phyloP scores from a whole-genome alignment of 2,113 vertebrate genomes.

The Leiothrix lutea region DNA sequence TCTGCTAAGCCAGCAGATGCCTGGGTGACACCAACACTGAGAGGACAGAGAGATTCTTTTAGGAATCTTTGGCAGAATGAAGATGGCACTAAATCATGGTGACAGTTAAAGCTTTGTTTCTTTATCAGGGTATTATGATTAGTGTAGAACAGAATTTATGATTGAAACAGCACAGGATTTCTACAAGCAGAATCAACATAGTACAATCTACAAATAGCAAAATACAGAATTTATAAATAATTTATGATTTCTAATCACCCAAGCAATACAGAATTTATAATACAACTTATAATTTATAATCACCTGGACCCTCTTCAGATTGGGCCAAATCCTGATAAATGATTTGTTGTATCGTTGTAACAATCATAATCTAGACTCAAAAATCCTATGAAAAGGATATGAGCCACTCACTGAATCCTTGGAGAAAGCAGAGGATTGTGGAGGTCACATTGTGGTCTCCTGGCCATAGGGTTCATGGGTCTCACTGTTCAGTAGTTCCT shows the following conservation, averaged over 20 bases:
- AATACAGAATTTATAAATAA: not conserved
- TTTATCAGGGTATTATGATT: not conserved
- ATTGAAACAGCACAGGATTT: not conserved
- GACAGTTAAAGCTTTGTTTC: not conserved
- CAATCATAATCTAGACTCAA: not conserved
- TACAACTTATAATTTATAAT: not conserved
- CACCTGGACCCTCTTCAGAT: not conserved
- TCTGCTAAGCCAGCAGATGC: not conserved
- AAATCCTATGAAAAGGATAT: not conserved
- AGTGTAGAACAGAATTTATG: not conserved
- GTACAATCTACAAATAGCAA: not conserved
- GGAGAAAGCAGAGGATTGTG: not conserved
- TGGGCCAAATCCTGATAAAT: not conserved
- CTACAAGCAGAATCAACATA: not conserved
- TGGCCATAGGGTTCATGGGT: accelerated
- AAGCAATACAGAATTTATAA: not conserved
- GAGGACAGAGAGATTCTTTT: not conserved
- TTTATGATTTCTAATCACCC: not conserved
- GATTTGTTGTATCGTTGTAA: not conserved
- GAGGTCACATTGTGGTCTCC: not conserved
- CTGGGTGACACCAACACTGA: not conserved
- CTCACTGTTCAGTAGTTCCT: not conserved
- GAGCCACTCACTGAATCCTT: not conserved
- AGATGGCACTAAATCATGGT: not conserved
- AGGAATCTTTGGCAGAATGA: not conserved